phyloP scores from a whole-genome alignment of 92 coral and sea anemone genomes.

The Chrysogorgia sp. region DNA sequence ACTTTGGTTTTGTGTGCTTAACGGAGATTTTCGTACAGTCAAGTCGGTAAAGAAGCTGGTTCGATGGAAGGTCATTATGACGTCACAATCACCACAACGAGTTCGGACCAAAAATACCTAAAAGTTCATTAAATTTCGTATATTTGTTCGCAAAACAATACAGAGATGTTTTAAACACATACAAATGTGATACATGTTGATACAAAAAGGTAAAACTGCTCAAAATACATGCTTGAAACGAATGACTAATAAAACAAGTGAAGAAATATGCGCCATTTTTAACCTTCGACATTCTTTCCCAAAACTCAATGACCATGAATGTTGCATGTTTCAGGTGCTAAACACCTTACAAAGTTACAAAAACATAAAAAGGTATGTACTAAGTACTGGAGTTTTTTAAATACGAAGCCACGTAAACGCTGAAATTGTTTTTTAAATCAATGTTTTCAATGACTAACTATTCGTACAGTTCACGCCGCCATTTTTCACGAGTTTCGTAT shows the following conservation, averaged over 20 bases:
- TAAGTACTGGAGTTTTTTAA: too few species aligned
- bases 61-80: slow-evolving; percentile 11
- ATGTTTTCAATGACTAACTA: background rate
- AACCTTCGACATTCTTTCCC: slow-evolving; percentile 23
- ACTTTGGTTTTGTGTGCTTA: background rate
- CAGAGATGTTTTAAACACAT: background rate
- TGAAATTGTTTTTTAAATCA: too few species aligned
- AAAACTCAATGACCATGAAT: background rate
- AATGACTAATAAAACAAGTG: background rate
- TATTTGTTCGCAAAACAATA: background rate
- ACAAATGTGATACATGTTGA: background rate
- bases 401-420: too few species aligned
- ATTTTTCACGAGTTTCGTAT: slow-evolving; percentile 13
- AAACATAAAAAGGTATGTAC: too few species aligned
- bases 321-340: background rate
- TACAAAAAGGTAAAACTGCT: background rate
- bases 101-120: background rate
- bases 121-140: background rate
- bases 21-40: background rate
- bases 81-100: slow-evolving; percentile 21
- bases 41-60: background rate
- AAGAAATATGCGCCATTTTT: background rate
- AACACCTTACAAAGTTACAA: background rate
- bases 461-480: slow-evolving; percentile 4
- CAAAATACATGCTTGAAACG: too few species aligned